A percentile compares a stretch with the other conserved stretches of the same genome.
phyloP scores from a whole-genome alignment of 2,797 vertebrate genomes.

The Aplochiton taeniatus region DNA sequence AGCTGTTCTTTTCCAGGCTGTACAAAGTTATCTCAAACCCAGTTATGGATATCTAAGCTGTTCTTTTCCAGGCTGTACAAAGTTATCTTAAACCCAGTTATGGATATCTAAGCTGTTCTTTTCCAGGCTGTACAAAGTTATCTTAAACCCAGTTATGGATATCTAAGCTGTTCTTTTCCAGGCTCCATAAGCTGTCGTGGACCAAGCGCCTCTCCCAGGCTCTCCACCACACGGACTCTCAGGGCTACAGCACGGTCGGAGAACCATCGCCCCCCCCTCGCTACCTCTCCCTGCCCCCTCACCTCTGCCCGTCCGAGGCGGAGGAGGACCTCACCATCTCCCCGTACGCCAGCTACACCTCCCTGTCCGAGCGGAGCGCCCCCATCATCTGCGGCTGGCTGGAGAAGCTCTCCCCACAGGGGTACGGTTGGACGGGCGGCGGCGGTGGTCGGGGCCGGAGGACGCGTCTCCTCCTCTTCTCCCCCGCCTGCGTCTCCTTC shows the following conservation, averaged over 20 bases:
- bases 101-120: too few species aligned
- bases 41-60: too few species aligned
- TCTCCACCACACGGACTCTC: slow-evolving; percentile 63
- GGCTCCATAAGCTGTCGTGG: slow-evolving; percentile 56
- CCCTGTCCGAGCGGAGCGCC: slow-evolving; percentile 76
- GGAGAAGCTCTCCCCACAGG: slow-evolving; percentile 96
- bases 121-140: too few species aligned
- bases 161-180: slow-evolving; percentile 25
- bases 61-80: too few species aligned
- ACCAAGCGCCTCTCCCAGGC: slow-evolving; percentile 63
- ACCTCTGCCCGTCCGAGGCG: slow-evolving; percentile 68
- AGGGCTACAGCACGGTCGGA: slow-evolving; percentile 86
- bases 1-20: too few species aligned
- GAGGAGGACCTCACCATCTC: slow-evolving; percentile 92
- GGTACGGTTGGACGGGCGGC: slow-evolving; percentile 71
- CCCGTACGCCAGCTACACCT: slow-evolving; percentile 93
- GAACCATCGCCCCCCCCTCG: slow-evolving; percentile 47
- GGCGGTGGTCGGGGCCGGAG: slow-evolving; percentile 25
- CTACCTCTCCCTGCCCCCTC: slow-evolving; percentile 69
- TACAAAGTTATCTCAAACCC: too few species aligned
- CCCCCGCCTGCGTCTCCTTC: slow-evolving; percentile 67
- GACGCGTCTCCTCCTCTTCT: slow-evolving; percentile 50
- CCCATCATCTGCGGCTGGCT: slow-evolving; percentile 90
- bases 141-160: too few species aligned
- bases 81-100: too few species aligned